phyloP scores from a whole-genome alignment of 2,797 vertebrate genomes.

The Smutsia gigantea region DNA sequence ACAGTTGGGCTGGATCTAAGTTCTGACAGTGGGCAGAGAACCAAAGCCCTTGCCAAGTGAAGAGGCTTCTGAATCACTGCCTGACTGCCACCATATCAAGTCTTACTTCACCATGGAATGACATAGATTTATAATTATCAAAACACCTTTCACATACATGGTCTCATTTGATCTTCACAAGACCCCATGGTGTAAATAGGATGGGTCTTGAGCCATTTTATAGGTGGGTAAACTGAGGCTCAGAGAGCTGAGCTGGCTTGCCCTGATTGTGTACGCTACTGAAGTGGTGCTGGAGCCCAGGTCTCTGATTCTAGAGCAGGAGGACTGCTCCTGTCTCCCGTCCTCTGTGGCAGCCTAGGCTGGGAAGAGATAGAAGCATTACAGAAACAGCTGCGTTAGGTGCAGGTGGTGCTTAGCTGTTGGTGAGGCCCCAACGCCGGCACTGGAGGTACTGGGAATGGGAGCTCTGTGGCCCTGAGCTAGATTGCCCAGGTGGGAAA shows the following conservation, averaged over 20 bases:
- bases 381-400: background rate
- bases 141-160: fast-evolving
- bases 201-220: background rate
- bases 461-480: background rate
- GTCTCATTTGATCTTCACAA: background rate
- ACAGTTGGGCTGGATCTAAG: background rate
- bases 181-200: background rate
- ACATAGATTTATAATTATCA: background rate
- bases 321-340: fast-evolving
- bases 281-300: background rate
- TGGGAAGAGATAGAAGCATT: background rate
- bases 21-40: background rate
- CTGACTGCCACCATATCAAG: background rate
- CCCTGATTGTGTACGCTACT: fast-evolving
- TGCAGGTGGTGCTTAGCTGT: background rate
- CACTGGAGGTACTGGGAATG: no score
- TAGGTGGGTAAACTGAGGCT: background rate
- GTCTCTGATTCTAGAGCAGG: background rate
- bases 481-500: fast-evolving
- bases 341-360: background rate
- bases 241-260: background rate
- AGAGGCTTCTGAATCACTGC: background rate
- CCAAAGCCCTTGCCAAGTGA: background rate
- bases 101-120: background rate
- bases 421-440: background rate